Base-by-base conservation (phyloP, 2,113 vertebrate genomes). In the western clawed frog (Xenopus tropicalis) region DNA sequence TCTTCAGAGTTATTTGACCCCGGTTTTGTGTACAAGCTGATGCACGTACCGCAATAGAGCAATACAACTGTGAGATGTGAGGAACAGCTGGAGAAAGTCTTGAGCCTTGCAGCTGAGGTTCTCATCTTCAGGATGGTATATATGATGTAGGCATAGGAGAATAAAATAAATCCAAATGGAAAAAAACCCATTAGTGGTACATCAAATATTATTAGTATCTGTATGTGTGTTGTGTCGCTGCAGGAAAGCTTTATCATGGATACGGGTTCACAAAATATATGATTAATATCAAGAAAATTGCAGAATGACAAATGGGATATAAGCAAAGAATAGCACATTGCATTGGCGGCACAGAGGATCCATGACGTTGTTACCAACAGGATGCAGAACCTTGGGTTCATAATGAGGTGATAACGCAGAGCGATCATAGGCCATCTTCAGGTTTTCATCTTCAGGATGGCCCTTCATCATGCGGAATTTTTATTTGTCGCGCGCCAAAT, bases 391-490 rank as follows among this genome's bases (percentile, higher is more conserved):
- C 29, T 25, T 16, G 42, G 66, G 54, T 43, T 66, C 71, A 74
- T 74, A 59, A 74, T 74, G 16, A 61, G 48, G 12, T 61, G 59
- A 44, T 74, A 74, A 4, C 23, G 65, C 21, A 74, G 61, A 52
- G 72, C 65, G 16, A 19, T 54, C n/a, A 54, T 16, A 54, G 16
- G 19, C 19, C 3, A 16, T 16, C 16, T 6, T 3, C 2, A 68
- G 68, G 17, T 64, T 58, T n/a, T 74, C 72, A 68, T 74, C 1
- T 64, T 54, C 72, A 74, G 68, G 19, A 68, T 37, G 10, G 72
- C 61, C 22, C 68, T 23, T 17, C 68, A 44, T 29, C 68, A 24
- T n/a, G n/a, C n/a, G 19, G 61, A 24, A n/a, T 74, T 64, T 21
- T 43, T 59, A 61, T 56, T 7, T 7, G 7, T 29, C 7, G 3